Evolutionary conservation across 1,140 invertebrate genomes (phyloP).

Genomic region (Arctopsyche grandis): DNA sequence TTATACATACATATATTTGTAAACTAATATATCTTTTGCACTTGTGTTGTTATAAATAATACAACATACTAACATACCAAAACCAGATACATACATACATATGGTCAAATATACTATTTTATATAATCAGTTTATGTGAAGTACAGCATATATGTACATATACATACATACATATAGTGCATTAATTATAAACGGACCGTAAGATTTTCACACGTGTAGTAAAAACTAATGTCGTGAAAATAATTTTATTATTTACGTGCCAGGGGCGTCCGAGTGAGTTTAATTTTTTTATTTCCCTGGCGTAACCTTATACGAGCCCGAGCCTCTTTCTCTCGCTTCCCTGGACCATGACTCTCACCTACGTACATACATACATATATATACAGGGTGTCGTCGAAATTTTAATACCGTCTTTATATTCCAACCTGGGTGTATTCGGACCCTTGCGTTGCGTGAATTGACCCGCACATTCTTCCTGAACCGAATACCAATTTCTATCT

Average conservation of each 20-base stretch:
- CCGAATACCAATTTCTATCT: neutral
- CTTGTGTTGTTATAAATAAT: too few species aligned
- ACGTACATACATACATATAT: too few species aligned
- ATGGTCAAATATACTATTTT: too few species aligned
- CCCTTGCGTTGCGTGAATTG: neutral
- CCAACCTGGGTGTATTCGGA: neutral
- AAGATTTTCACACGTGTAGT: neutral
- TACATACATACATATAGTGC: too few species aligned
- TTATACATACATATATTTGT: too few species aligned
- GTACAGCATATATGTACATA: too few species aligned
- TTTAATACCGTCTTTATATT: conserved; percentile 3
- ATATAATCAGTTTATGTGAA: too few species aligned
- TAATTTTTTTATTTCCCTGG: neutral
- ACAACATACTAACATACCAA: too few species aligned
- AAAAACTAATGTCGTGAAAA: conserved; percentile 1
- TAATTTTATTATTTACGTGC: conserved; percentile 12
- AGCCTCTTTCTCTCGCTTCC: neutral
- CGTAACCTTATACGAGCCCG: conserved; percentile 7
- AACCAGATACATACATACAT: too few species aligned
- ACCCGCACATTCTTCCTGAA: conserved; percentile 2
- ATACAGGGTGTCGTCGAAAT: neutral
- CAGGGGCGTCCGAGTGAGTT: neutral
- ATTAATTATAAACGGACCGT: neutral
- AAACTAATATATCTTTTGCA: too few species aligned
- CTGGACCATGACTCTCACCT: neutral